A percentile compares a stretch with the other conserved stretches of the same genome.
phyloP scores from a whole-genome alignment of 2,888 invertebrate genomes.

The Campoletis raptor region DNA sequence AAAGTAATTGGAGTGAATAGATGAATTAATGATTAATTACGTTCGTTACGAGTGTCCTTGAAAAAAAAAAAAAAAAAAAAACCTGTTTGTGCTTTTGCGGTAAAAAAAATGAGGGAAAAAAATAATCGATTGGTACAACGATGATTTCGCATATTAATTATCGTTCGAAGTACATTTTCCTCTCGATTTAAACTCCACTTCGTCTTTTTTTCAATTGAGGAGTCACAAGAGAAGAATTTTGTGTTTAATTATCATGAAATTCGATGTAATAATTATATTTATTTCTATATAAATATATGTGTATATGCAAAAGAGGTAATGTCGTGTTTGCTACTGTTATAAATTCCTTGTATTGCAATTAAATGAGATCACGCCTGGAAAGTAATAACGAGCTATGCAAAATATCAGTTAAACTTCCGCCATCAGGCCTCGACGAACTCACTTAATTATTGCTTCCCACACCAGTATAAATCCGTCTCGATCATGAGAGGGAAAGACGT shows the following conservation, averaged over 20 bases:
- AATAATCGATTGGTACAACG: background rate
- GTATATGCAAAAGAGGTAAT: background rate
- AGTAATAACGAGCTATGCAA: conserved; percentile 53
- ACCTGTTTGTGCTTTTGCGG: background rate
- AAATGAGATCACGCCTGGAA: conserved; percentile 44
- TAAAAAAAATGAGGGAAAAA: background rate
- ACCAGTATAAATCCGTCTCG: conserved; percentile 30
- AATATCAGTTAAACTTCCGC: conserved; percentile 55
- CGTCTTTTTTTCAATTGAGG: background rate
- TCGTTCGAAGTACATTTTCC: background rate
- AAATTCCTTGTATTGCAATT: conserved; percentile 21
- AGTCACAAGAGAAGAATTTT: background rate
- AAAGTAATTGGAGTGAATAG: conserved; percentile 35
- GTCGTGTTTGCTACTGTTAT: background rate
- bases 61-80: conserved; percentile 16
- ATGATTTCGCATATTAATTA: background rate
- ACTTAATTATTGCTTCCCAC: conserved; percentile 60
- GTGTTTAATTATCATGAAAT: background rate
- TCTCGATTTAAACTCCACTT: background rate
- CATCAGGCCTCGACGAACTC: conserved; percentile 28
- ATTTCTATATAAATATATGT: background rate
- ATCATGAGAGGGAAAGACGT: conserved; percentile 28
- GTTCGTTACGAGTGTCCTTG: conserved; percentile 17
- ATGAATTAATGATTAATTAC: conserved; percentile 46
- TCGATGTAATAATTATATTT: background rate